These are phyloP conservation scores for Lasiurus cinereus DNA, from an alignment of 2,113 vertebrate species.

Conservation along the genomic window DNA sequence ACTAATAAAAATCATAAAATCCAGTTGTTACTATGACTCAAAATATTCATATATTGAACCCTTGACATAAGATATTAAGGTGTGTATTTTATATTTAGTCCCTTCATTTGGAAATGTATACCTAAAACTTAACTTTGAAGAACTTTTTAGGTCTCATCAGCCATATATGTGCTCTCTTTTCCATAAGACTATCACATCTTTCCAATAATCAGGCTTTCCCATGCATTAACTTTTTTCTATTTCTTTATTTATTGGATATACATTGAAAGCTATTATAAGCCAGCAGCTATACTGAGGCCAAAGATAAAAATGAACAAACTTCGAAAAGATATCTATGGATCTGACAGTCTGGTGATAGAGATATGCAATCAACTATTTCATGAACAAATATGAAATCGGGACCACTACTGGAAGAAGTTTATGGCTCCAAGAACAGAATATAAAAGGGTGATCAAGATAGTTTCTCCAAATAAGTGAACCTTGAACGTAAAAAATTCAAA, in stretches of 20 bases:
- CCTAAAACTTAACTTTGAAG: background rate
- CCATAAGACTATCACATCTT: background rate
- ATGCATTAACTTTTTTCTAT: background rate
- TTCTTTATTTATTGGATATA: background rate
- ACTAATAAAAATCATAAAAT: slow-evolving; percentile 64
- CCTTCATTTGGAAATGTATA: background rate
- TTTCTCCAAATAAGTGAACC: background rate
- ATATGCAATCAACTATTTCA: background rate
- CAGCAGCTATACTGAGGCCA: background rate
- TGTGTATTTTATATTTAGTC: background rate
- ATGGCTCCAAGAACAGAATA: background rate
- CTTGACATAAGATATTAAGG: background rate
- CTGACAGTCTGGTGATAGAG: background rate
- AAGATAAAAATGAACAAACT: background rate
- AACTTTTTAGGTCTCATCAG: background rate
- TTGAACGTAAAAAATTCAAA: background rate
- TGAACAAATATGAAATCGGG: background rate
- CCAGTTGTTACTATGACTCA: background rate
- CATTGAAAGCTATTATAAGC: background rate
- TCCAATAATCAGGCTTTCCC: background rate
- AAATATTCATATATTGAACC: slow-evolving; percentile 33
- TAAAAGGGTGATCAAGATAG: background rate
- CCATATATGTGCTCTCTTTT: background rate
- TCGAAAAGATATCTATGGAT: background rate
- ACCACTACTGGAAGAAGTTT: background rate